Conservation (phyloP, 1,140 invertebrate genomes). For the Lepidostoma basale region DNA sequence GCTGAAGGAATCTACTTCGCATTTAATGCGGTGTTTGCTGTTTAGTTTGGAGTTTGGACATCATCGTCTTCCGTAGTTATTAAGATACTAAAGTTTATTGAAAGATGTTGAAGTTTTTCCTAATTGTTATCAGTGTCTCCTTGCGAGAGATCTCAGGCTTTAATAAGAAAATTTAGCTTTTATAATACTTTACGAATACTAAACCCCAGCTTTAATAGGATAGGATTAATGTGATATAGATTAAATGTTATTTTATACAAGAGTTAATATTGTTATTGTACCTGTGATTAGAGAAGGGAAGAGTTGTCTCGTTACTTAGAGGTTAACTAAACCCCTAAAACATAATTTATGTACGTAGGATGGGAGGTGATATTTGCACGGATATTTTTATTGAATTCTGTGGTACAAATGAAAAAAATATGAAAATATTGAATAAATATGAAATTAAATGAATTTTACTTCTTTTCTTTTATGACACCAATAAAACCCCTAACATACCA, state of each 20-base stretch:
- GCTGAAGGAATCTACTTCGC: slow-evolving; percentile 12
- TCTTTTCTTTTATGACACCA: too few relatives aligned
- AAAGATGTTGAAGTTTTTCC: slow-evolving; percentile 13
- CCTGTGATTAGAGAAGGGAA: slow-evolving; percentile 36
- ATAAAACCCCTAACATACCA: too few relatives aligned
- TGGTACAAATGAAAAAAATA: slow-evolving; percentile 31
- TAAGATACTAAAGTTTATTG: background rate
- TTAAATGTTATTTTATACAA: slow-evolving; percentile 37
- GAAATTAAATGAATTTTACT: too few relatives aligned
- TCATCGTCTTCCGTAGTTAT: slow-evolving; percentile 19
- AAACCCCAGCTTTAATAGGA: slow-evolving; percentile 41
- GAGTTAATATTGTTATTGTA: slow-evolving; percentile 39
- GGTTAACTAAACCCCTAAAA: background rate
- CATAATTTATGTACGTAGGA: slow-evolving; percentile 12
- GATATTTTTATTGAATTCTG: slow-evolving; percentile 32
- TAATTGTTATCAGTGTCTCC: slow-evolving; percentile 15
- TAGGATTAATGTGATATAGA: slow-evolving; percentile 41
- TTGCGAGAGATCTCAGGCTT: slow-evolving; percentile 39
- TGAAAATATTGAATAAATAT: slow-evolving; percentile 40
- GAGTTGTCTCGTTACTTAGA: slow-evolving; percentile 14
- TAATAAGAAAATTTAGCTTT: slow-evolving; percentile 29
- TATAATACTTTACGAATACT: background rate
- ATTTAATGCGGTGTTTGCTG: slow-evolving; percentile 7
- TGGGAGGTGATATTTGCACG: slow-evolving; percentile 3
- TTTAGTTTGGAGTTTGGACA: background rate